phyloP scores from a whole-genome alignment of 2,797 vertebrate species.

The Gila robusta region DNA sequence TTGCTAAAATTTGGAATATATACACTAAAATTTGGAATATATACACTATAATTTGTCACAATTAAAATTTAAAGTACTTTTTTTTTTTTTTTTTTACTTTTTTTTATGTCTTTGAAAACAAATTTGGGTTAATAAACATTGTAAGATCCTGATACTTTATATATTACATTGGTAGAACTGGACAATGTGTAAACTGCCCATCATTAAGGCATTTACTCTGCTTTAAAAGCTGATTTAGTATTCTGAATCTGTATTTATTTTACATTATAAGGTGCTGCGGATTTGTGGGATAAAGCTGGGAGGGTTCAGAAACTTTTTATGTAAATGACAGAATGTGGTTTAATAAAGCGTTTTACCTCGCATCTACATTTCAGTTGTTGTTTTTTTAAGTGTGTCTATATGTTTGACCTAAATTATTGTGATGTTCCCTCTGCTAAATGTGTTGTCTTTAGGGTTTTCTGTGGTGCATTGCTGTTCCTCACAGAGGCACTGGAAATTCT shows the following conservation, averaged over 20 bases:
- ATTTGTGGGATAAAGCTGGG: background rate
- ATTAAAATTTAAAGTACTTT: background rate
- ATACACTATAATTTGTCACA: too few species aligned
- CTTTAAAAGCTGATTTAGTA: background rate
- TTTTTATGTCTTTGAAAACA: background rate
- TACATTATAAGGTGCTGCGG: background rate
- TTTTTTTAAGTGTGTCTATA: background rate
- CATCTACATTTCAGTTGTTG: background rate
- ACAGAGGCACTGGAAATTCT: constrained; percentile 5
- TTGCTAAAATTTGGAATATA: background rate
- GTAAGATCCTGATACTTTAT: background rate
- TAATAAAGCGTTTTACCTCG: constrained; percentile 11
- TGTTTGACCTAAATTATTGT: background rate
- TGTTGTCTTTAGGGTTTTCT: background rate
- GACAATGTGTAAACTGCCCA: background rate
- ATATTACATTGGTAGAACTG: background rate
- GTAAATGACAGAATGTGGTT: constrained; percentile 18
- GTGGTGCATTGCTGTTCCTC: background rate
- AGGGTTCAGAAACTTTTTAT: constrained; percentile 13
- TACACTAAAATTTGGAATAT: background rate
- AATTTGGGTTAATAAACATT: background rate
- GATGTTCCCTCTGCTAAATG: background rate
- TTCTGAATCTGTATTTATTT: constrained; percentile 23
- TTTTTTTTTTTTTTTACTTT: too few species aligned
- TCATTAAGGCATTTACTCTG: background rate